phyloP scores from a whole-genome alignment of 2,797 vertebrate species.

The Spinus pinus region DNA sequence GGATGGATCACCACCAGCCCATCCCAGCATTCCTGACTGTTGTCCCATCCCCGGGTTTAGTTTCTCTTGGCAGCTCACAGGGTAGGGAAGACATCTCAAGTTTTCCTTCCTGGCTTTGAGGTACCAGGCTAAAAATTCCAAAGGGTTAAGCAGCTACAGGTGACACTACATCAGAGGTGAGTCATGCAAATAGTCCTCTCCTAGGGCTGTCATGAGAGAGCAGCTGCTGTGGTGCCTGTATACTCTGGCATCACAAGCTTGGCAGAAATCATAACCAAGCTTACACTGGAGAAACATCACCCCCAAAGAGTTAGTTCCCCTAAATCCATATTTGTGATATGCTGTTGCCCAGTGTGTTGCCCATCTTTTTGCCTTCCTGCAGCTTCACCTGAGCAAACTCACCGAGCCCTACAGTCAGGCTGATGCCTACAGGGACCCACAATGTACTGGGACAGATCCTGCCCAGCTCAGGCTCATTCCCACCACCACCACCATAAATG shows the following conservation, averaged over 20 bases:
- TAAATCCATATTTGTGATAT: background rate
- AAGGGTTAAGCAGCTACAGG: background rate
- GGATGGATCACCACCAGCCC: no score
- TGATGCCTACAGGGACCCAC: background rate
- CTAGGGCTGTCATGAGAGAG: background rate
- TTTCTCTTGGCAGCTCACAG: background rate
- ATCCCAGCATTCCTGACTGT: no score
- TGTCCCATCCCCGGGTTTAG: accelerated
- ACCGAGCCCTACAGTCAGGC: background rate
- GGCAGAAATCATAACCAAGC: background rate
- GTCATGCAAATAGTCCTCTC: background rate
- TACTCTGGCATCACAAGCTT: background rate
- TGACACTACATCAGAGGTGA: background rate
- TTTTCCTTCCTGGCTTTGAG: background rate
- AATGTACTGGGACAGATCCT: background rate
- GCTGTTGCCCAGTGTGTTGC: background rate
- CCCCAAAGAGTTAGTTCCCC: background rate
- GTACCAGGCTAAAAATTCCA: background rate
- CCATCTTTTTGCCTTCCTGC: background rate
- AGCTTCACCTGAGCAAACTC: background rate
- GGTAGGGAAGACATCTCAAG: accelerated
- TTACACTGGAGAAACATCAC: background rate
- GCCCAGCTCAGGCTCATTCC: background rate
- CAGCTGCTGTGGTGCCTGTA: background rate
- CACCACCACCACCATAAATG: background rate